Conservation (phyloP, 1,140 invertebrate genomes). For the Archegozetes longisetosus region DNA sequence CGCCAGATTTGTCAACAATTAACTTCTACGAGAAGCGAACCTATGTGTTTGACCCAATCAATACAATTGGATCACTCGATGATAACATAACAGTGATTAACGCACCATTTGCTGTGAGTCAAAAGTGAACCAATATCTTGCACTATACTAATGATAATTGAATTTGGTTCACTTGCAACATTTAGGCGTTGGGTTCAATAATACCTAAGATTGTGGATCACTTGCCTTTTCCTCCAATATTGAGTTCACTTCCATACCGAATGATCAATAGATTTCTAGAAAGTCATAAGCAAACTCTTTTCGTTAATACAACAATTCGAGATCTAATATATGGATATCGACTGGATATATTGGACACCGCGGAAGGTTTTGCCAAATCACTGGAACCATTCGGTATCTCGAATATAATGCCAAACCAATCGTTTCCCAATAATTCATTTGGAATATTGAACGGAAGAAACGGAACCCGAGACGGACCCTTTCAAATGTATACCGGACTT, state of each 20-base stretch:
- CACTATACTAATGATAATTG: not conserved
- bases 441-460: slow-evolving; percentile 17
- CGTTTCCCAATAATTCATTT: slow-evolving; percentile 18
- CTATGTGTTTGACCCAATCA: not conserved
- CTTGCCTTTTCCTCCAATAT: not conserved
- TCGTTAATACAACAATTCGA: slow-evolving; percentile 12
- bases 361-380: slow-evolving; percentile 1
- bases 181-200: slow-evolving; percentile 6
- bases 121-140: not conserved
- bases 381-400: not conserved
- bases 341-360: slow-evolving; percentile 14
- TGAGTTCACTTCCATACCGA: not conserved
- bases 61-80: not conserved
- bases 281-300: slow-evolving; percentile 4
- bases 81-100: slow-evolving; percentile 16
- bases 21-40: slow-evolving; percentile 13
- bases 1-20: slow-evolving; percentile 2
- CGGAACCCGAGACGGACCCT: slow-evolving; percentile 14
- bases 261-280: slow-evolving; percentile 10
- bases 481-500: slow-evolving; percentile 17
- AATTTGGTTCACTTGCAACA: not conserved
- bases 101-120: slow-evolving; percentile 15
- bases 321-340: slow-evolving; percentile 10
- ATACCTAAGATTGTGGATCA: not conserved
- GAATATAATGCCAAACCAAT: slow-evolving; percentile 9